Evolutionary conservation across 1,140 invertebrate genomes (phyloP).

Genomic region (Hyles vespertilio): DNA sequence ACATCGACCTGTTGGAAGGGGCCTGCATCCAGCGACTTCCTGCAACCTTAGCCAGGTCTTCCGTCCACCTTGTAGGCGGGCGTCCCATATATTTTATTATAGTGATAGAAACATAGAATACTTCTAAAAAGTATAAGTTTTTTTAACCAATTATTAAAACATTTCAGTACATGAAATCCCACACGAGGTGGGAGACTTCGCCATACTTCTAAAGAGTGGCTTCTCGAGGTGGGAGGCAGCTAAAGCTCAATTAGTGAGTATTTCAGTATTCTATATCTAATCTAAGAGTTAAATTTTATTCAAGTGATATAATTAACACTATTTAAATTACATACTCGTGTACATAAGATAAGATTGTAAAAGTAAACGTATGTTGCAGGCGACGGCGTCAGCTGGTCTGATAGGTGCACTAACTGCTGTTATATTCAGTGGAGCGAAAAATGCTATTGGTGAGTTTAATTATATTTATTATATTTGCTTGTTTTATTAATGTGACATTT

Average conservation of each 20-base stretch:
- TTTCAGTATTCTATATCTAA: background rate
- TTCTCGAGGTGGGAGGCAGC: constrained; percentile 96
- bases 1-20: too few relatives aligned
- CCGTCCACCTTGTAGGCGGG: too few relatives aligned
- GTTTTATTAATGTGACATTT: too few relatives aligned
- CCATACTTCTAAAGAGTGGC: constrained; percentile 94
- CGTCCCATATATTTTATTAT: too few relatives aligned
- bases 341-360: too few relatives aligned
- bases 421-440: constrained; percentile 86
- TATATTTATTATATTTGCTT: background rate
- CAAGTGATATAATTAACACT: too few relatives aligned
- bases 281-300: too few relatives aligned
- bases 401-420: constrained; percentile 92
- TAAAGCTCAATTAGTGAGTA: constrained; percentile 87
- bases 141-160: too few relatives aligned
- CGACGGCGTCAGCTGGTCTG: constrained; percentile 90
- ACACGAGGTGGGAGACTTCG: constrained; percentile 98
- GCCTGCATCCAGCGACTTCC: too few relatives aligned
- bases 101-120: too few relatives aligned
- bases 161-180: constrained; percentile 93
- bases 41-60: too few relatives aligned
- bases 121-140: too few relatives aligned
- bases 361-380: constrained; percentile 37
- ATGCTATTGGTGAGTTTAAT: constrained; percentile 80
- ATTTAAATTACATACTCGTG: background rate